A percentile compares a stretch with the other conserved stretches of the same genome.
Conservation (phyloP, 1,140 invertebrate species). For the Lysiphlebus fabarum region DNA sequence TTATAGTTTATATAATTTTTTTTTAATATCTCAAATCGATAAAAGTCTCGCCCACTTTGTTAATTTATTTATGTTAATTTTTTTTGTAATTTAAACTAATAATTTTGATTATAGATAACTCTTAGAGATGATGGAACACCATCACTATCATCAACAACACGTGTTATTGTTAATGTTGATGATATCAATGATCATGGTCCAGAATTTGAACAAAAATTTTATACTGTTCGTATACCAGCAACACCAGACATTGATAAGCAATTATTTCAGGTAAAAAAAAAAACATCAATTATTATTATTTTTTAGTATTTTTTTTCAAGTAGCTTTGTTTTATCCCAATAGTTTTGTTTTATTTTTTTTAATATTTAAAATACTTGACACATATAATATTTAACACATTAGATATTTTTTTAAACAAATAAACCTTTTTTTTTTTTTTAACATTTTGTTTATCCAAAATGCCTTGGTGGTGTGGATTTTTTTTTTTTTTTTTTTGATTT, state of each 20-base stretch:
- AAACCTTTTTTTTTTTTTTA: too few species aligned
- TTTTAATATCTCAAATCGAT: too few species aligned
- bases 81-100: conserved; percentile 4
- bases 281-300: too few species aligned
- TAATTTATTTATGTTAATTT: conserved; percentile 12
- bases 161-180: conserved; percentile 75
- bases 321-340: neutral
- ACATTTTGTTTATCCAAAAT: too few species aligned
- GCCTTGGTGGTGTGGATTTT: too few species aligned
- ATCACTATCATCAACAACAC: conserved; percentile 73
- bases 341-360: too few species aligned
- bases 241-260: conserved; percentile 56
- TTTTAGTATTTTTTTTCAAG: neutral
- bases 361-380: too few species aligned
- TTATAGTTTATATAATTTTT: too few species aligned
- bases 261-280: conserved; percentile 61
- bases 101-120: conserved; percentile 60
- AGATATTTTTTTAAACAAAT: too few species aligned
- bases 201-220: conserved; percentile 76
- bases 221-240: conserved; percentile 75
- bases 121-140: conserved; percentile 78
- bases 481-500: too few species aligned
- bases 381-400: too few species aligned
- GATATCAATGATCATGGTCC: conserved; percentile 85
- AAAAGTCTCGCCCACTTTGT: too few species aligned